A percentile compares a stretch with the other conserved stretches of the same genome.
phyloP scores from a whole-genome alignment of 2,888 invertebrate species.

The Apotomis capreana region DNA sequence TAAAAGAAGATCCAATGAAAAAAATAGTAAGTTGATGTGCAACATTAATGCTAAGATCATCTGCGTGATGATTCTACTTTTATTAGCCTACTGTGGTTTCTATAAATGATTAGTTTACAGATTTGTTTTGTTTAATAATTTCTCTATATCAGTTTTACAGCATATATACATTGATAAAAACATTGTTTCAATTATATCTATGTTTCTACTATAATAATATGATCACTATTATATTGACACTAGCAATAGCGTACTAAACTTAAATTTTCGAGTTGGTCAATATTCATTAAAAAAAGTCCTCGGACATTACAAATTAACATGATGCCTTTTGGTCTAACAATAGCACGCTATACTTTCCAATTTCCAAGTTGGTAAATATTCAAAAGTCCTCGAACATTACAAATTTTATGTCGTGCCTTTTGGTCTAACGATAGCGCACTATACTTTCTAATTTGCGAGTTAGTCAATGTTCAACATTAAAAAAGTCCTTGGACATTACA shows the following conservation, averaged over 20 bases:
- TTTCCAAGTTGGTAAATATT: no score
- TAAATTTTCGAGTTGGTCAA: no score
- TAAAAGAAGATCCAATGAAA: background rate
- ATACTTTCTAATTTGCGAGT: background rate
- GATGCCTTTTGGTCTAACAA: background rate
- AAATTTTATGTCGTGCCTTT: background rate
- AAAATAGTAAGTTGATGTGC: background rate
- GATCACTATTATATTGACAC: no score
- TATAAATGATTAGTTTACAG: constrained; percentile 15
- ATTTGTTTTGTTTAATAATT: constrained; percentile 17
- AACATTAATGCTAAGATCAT: constrained; percentile 48
- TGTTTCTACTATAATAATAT: no score
- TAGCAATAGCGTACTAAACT: no score
- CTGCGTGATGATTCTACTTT: constrained; percentile 45
- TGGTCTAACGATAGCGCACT: background rate
- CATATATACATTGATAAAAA: background rate
- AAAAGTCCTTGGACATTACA: background rate
- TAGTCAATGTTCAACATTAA: no score
- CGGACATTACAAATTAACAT: background rate
- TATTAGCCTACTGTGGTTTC: constrained; percentile 46
- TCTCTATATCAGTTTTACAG: background rate
- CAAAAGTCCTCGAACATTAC: background rate
- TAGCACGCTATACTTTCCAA: background rate
- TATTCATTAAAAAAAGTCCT: no score
- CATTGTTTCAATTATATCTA: background rate